Evolutionary conservation across 2,797 vertebrate species (phyloP), one percentile per base, ranked within the genome.

Genomic region (Anniella stebbinsi): DNA sequence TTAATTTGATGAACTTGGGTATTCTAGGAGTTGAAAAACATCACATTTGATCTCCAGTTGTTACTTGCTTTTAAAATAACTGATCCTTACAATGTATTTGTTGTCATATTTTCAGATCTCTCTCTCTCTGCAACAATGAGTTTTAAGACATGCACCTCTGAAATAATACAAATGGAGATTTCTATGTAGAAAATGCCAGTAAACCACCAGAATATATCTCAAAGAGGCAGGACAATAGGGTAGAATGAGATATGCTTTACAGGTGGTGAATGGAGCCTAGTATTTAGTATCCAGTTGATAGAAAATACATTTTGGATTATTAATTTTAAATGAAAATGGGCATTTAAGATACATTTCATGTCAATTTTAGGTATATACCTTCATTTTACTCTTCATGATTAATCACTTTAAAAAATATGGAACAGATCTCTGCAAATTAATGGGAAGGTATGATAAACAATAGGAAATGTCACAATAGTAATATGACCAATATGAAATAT

Each of bases 91-190:
- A 18, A 38, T 28, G 28, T 54, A 80, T 38, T 87, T 67, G 0
- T 15, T 81, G 48, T 41, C 25, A 41, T 60, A 33, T 88, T 87
- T 72, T 84, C 82, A 84, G 12, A 48, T 9, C 30, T n/a, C 33
- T 9, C 30, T n/a, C 33, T 88, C 25, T 13, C 25, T 57, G 13
- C 57, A 78, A 78, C 36, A 76, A 4, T 38, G 8, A 75, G 17
- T 38, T 4, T 38, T 75, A 63, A 23, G 60, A 23, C 13, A 21
- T 15, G 13, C 18, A 17, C 30, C 45, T 5, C 23, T 80, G 38
- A 87, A 80, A 72, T 81, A 88, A 57, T 41, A 69, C 6, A 33
- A 88, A 48, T 25, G 15, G 48, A 88, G 33, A 81, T 45, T 82
- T 7, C 21, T 10, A 51, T 54, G 2, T 30, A 78, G 36, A 18